phyloP scores from a whole-genome alignment of 2,113 vertebrate genomes.

The Campylomormyrus numenius region DNA sequence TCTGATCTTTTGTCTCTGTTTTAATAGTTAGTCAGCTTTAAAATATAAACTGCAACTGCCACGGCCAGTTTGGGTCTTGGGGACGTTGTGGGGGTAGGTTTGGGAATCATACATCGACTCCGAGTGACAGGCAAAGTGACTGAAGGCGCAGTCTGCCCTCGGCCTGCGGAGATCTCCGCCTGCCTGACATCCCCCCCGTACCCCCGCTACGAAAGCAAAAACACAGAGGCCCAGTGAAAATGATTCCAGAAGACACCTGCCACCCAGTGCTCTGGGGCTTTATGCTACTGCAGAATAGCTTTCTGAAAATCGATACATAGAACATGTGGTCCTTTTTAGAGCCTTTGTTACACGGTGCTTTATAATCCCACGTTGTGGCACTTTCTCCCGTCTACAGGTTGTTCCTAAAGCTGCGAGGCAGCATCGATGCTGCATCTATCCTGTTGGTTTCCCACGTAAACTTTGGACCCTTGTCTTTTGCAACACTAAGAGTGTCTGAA shows the following conservation, averaged over 20 bases:
- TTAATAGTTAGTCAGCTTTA: neutral
- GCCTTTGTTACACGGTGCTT: neutral
- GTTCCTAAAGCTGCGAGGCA: slow-evolving; percentile 1
- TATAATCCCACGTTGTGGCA: neutral
- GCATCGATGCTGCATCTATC: neutral
- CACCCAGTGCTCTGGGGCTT: neutral
- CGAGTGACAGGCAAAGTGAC: neutral
- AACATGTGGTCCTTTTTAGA: neutral
- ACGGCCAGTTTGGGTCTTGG: neutral
- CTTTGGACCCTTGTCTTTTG: neutral
- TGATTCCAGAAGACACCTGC: neutral
- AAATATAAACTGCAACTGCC: neutral
- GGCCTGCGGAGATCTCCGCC: neutral
- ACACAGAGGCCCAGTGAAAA: neutral
- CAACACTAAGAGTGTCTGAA: neutral
- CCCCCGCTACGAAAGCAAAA: neutral
- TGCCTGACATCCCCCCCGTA: neutral
- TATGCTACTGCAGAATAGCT: neutral
- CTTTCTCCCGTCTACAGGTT: neutral
- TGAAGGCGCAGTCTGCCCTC: neutral
- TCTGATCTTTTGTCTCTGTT: neutral
- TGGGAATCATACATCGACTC: neutral
- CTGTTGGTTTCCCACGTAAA: neutral
- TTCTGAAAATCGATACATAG: neutral
- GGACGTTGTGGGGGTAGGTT: neutral